Conservation (phyloP, 2,888 invertebrate species). For the Xestia rhomboidea region DNA sequence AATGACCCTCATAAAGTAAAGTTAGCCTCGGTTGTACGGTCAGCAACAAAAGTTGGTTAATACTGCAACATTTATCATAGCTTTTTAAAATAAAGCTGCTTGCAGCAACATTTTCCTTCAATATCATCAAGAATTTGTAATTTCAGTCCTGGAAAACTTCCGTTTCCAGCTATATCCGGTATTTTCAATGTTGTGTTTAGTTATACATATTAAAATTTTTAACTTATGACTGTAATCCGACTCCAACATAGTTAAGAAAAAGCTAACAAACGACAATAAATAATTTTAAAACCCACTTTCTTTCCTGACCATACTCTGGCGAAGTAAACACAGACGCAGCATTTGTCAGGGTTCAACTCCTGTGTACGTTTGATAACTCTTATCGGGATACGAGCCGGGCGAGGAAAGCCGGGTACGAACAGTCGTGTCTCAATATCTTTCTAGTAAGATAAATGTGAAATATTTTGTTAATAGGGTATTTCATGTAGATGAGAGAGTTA, state of each 20-base stretch:
- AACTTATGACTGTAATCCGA: background rate
- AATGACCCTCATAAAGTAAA: constrained; percentile 37
- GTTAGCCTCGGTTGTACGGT: constrained; percentile 2
- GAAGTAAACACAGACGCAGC: constrained; percentile 15
- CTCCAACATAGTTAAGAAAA: background rate
- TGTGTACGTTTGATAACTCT: constrained; percentile 47
- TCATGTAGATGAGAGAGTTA: background rate
- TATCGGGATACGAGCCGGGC: constrained; percentile 12
- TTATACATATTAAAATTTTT: background rate
- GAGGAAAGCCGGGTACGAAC: constrained; percentile 1
- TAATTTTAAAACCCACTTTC: background rate
- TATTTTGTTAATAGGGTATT: background rate
- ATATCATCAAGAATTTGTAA: background rate
- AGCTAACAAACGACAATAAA: background rate
- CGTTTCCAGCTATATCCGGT: background rate
- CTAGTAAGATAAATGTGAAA: too few species aligned
- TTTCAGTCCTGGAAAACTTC: background rate
- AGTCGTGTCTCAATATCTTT: background rate
- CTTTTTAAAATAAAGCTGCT: background rate
- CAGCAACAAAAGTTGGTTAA: background rate
- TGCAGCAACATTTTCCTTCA: background rate
- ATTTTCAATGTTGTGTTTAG: background rate
- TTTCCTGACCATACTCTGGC: constrained; percentile 5
- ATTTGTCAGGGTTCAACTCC: constrained; percentile 17
- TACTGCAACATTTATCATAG: background rate